Evolutionary conservation across 37 sponge, comb jelly and placozoan species (phyloP).

Genomic region (Theonella swinhoei): DNA sequence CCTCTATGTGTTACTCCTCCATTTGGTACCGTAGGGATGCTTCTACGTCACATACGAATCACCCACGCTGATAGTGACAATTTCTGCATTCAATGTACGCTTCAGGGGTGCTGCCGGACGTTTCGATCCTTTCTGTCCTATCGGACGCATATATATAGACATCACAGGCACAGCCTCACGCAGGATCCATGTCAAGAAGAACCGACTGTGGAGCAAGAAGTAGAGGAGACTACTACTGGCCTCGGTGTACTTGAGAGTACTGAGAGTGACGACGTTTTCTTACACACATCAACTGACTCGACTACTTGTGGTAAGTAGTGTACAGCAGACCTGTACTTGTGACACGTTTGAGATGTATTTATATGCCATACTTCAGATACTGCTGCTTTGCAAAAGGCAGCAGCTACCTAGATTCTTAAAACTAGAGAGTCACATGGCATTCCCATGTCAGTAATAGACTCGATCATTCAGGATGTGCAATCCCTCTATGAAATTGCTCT

Average conservation of each 20-base stretch:
- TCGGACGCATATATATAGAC: neutral
- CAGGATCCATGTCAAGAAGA: neutral
- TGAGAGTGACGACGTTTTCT: no score
- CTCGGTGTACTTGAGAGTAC: no score
- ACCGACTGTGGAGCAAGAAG: neutral
- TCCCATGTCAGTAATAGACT: neutral
- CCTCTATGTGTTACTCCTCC: no score
- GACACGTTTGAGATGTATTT: no score
- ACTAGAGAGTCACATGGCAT: conserved; percentile 8
- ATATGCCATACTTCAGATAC: no score
- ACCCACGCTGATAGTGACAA: neutral
- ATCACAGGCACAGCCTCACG: neutral
- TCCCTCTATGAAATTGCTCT: conserved; percentile 3
- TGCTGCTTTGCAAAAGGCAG: conserved; percentile 10
- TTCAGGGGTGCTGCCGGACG: conserved; percentile 17
- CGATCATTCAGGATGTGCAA: neutral
- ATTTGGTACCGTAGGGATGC: no score
- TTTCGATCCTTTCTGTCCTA: neutral
- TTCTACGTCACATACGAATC: neutral
- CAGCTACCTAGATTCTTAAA: conserved; percentile 10
- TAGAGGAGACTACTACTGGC: no score
- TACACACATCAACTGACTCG: no score
- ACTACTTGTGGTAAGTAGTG: no score
- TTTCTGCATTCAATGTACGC: neutral
- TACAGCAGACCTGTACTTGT: no score